Conservation (phyloP, 2,888 invertebrate species). For the Electrophaes corylata region DNA sequence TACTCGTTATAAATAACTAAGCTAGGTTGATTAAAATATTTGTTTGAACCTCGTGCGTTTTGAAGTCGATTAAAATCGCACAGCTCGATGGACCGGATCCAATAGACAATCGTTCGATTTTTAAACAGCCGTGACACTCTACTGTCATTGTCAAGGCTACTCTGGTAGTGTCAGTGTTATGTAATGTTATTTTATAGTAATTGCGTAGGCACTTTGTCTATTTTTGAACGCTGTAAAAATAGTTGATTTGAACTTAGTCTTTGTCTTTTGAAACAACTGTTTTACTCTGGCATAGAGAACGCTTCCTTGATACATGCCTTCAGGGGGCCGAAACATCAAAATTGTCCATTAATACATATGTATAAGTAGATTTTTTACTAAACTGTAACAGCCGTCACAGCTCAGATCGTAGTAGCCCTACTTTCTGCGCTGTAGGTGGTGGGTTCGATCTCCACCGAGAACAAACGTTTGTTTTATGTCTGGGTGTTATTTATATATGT, state of each 20-base stretch:
- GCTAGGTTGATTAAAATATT: neutral
- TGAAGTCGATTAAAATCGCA: conserved; percentile 1
- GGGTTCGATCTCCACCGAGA: too few species aligned
- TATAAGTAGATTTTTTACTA: too few species aligned
- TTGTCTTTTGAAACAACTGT: neutral
- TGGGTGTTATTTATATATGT: too few species aligned
- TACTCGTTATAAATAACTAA: neutral
- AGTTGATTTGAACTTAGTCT: neutral
- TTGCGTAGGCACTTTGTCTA: conserved; percentile 1
- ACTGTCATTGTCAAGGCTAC: conserved; percentile 63
- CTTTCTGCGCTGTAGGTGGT: too few species aligned
- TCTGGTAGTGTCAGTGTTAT: conserved; percentile 26
- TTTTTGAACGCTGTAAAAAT: conserved; percentile 2
- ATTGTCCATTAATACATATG: too few species aligned
- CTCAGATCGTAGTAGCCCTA: too few species aligned
- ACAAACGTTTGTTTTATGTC: too few species aligned
- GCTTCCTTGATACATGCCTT: neutral
- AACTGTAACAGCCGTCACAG: too few species aligned
- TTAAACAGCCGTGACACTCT: conserved; percentile 36
- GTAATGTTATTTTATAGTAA: conserved; percentile 32
- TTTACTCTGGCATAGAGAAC: neutral
- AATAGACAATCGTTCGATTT: conserved; percentile 59
- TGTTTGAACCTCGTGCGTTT: neutral
- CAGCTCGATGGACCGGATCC: conserved; percentile 39
- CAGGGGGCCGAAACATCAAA: neutral